These are phyloP conservation scores for Micromys minutus DNA, from an alignment of 2,113 vertebrate genomes.

Conservation along the genomic window DNA sequence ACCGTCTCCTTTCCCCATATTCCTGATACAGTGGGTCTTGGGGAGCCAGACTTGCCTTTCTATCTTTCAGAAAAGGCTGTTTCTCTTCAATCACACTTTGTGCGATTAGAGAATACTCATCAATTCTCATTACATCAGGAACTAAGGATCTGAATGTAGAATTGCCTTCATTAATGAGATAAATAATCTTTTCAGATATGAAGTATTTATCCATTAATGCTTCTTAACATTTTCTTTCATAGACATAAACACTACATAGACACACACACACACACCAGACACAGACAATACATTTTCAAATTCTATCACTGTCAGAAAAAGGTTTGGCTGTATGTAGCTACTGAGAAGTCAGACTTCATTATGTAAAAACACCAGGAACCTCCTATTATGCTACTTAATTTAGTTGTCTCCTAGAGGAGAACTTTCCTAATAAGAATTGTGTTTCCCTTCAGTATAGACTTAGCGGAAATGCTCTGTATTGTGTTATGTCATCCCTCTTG, in stretches of 20 bases:
- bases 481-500: background rate
- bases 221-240: background rate
- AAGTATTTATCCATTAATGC: background rate
- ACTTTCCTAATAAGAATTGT: background rate
- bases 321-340: background rate
- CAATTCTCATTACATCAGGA: background rate
- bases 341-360: conserved; percentile 4
- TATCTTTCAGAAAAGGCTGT: background rate
- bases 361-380: background rate
- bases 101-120: background rate
- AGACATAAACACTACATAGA: background rate
- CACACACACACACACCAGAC: background rate
- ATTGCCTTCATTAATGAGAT: conserved; percentile 37
- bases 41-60: background rate
- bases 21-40: background rate
- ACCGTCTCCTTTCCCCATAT: rapidly evolving
- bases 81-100: background rate
- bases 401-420: background rate
- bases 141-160: conserved; percentile 7
- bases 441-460: background rate
- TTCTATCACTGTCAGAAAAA: background rate
- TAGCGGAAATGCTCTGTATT: background rate
- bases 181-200: conserved; percentile 4
- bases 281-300: background rate
- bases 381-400: background rate